Evolutionary conservation across 1,140 invertebrate species (phyloP).

Genomic region (Gryon sp.): DNA sequence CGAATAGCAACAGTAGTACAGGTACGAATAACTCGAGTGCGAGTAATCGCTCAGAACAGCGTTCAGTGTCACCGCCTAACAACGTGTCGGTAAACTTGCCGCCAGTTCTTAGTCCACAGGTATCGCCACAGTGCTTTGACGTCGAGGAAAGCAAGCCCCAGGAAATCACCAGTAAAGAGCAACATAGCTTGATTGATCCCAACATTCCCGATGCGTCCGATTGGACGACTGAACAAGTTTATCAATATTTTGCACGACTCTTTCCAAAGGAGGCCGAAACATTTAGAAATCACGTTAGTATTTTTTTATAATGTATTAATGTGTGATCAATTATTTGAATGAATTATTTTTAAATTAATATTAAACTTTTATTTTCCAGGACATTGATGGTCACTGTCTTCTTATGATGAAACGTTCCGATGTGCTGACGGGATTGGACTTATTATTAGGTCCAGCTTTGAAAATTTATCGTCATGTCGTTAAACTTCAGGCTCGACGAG

Average conservation of each 20-base stretch:
- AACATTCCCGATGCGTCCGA: conserved; percentile 88
- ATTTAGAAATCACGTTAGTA: conserved; percentile 88
- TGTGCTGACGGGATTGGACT: conserved; percentile 87
- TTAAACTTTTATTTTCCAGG: conserved; percentile 80
- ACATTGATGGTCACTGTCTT: conserved; percentile 92
- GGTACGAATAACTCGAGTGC: too few relatives aligned
- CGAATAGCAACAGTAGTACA: conserved; percentile 44
- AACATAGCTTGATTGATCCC: conserved; percentile 81
- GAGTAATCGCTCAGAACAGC: conserved; percentile 65
- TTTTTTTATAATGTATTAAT: conserved; percentile 14
- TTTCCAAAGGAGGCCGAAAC: conserved; percentile 87
- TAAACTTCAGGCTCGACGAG: conserved; percentile 84
- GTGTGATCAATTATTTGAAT: conserved; percentile 5
- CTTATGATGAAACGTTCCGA: conserved; percentile 89
- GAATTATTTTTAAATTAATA: conserved; percentile 1
- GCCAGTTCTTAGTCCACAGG: conserved; percentile 75
- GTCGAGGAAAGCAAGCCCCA: conserved; percentile 68
- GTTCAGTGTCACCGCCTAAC: conserved; percentile 62
- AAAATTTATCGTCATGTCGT: conserved; percentile 90
- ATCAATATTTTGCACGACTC: conserved; percentile 86
- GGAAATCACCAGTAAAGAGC: conserved; percentile 46
- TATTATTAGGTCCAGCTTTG: conserved; percentile 91
- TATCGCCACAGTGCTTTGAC: conserved; percentile 71
- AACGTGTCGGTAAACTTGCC: conserved; percentile 65
- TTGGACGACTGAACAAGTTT: conserved; percentile 91